Base-by-base conservation (phyloP, 2,113 vertebrate genomes). In the Synchiropus splendidus region DNA sequence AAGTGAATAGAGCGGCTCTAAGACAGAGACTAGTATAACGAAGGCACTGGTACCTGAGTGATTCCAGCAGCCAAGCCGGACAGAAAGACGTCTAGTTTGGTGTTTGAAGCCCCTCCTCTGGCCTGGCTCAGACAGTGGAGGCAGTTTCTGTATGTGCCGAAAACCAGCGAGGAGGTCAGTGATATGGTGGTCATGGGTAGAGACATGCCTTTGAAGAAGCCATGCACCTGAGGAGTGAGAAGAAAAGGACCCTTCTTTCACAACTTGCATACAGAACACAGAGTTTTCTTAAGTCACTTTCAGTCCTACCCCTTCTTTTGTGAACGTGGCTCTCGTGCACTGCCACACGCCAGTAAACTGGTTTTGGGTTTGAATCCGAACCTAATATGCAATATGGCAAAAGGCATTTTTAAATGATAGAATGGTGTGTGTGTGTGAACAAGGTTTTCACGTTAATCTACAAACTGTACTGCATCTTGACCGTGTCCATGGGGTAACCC, bases 121-220 rank as follows among this genome's bases (percentile, higher is more conserved):
- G 48, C 48, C 31, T 81, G 78, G 13, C 61, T 73, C 43, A 81
- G 58, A 48, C 78, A 76, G 2, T 73, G 72, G 38, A 79, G 59
- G 30, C 72, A 75, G 61, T 81, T 81, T 51, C 76, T 62, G 64
- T 83, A 78, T 0, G 65, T 80, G 21, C 78, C 80, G 46, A 83
- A 83, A 42, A 72, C 69, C 51, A 81, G 72, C 0, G 80, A 78
- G 2, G 78, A 83, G 1, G 80, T 81, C 53, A 83, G 30, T 1
- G 72, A 64, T 44, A 83, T 59, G 0, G 80, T 83, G 33, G 67
- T 54, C 2, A 83, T 1, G 3, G 80, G 80, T 17, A 81, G 12
- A n/a, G 57, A 60, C 74, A 83, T 78, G 37, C 80, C 80, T 53
- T 83, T 83, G 67, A 77, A 83, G 67, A 83, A 83, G 56, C 80